phyloP scores from a whole-genome alignment of 2,113 vertebrate genomes.

The Rafetus swinhoei region DNA sequence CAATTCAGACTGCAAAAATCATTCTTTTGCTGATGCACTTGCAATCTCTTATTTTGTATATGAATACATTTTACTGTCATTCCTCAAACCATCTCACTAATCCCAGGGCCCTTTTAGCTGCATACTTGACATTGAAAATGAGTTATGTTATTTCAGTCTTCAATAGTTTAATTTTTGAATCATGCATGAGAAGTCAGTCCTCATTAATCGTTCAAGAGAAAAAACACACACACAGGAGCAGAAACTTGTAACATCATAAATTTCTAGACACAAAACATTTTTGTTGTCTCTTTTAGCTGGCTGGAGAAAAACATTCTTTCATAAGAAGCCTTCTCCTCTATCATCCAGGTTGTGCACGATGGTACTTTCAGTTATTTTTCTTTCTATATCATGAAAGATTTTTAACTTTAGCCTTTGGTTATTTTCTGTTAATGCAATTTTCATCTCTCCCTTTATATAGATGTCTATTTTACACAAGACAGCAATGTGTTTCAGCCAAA shows the following conservation, averaged over 20 bases:
- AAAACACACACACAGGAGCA: neutral
- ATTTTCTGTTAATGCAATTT: neutral
- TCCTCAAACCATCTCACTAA: conserved; percentile 6
- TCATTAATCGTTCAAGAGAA: neutral
- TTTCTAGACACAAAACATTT: conserved; percentile 24
- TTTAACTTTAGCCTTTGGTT: neutral
- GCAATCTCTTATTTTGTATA: neutral
- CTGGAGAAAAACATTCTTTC: neutral
- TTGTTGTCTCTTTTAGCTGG: neutral
- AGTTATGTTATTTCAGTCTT: neutral
- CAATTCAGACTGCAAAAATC: neutral
- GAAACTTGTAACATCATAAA: neutral
- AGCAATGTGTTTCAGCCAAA: neutral
- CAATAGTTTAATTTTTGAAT: conserved; percentile 5
- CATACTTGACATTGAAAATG: neutral
- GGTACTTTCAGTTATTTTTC: neutral
- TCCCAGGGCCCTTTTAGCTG: neutral
- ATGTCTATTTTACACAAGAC: neutral
- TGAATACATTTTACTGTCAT: neutral
- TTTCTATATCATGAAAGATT: neutral
- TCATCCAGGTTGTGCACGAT: neutral
- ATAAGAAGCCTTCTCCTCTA: neutral
- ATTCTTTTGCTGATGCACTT: neutral
- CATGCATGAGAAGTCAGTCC: neutral
- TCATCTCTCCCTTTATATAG: neutral